Evolutionary conservation across 2,888 invertebrate species (phyloP), one percentile per base, ranked within the genome.

Genomic region (Sturmia bella): DNA sequence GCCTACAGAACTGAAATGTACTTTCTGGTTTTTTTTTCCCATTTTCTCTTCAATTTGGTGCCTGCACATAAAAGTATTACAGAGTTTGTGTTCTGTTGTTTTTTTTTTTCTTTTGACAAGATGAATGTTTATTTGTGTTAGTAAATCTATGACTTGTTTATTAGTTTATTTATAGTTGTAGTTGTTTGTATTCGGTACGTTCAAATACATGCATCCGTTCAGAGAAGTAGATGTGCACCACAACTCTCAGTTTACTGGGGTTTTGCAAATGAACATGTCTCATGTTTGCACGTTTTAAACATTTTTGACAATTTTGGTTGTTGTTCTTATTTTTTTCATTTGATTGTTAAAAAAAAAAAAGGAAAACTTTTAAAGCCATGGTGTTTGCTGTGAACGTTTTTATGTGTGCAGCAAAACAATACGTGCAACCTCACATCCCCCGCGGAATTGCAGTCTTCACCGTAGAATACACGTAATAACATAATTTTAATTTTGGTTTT

Each of bases 181-280:
- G 73, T 73, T 61, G 50, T 73, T 73, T 61, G 50, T 73, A 43
- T 54, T 27, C n/a, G 43, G 32, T 39, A 21, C 19, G 21, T 41
- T 15, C 43, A 1, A 17, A 11, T n/a, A 6, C 19, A 45, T 45
- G 21, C 32, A 1, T 21, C 11, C 19, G 3, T 41, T 15, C 6
- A 50, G 7, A 27, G 17, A 61, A 43, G 19, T 32, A 15, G 12
- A 12, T 21, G 41, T 11, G 17, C 15, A 15, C 52, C 41, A 37
- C 9, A 68, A 21, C 11, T 54, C 37, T 54, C 37, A 61, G 56
- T 45, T 50, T 52, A 48, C 3, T 50, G 21, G 17, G 45, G 1
- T n/a, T 63, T 63, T 27, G 41, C 45, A 74, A 52, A 70, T 43
- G 69, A 74, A 73, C 63, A 69, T 52, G 56, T 73, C 50, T 72